These are phyloP conservation scores for Aphodius sticticus DNA, from an alignment of 2,888 invertebrate genomes.

Conservation along the genomic window DNA sequence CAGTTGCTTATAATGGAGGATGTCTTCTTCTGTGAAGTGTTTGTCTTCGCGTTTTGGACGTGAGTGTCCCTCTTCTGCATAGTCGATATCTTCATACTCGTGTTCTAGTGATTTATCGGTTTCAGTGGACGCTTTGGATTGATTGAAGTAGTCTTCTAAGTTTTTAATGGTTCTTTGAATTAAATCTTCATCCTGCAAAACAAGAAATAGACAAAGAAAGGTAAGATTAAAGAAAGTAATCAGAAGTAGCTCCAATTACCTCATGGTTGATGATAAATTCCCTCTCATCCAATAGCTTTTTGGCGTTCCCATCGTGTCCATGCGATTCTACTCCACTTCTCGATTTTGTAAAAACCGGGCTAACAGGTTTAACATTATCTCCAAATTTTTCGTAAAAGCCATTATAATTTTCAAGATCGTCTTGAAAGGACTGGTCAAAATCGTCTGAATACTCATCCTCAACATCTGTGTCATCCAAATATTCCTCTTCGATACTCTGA, in stretches of 20 bases:
- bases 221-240: no score
- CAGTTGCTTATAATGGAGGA: constrained; percentile 34
- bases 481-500: constrained; percentile 27
- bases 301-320: neutral
- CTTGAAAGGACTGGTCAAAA: constrained; percentile 21
- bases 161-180: constrained; percentile 36
- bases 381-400: constrained; percentile 21
- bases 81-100: constrained; percentile 27
- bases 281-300: constrained; percentile 23
- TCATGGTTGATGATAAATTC: constrained; percentile 39
- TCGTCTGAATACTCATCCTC: constrained; percentile 26
- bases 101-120: neutral
- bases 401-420: constrained; percentile 7
- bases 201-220: no score
- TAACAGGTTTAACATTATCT: constrained; percentile 17
- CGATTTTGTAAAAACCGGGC: neutral
- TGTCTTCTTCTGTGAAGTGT: constrained; percentile 36
- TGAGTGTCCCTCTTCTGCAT: constrained; percentile 25
- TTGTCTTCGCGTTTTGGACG: constrained; percentile 31
- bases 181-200: neutral
- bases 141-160: constrained; percentile 41
- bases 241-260: no score
- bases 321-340: constrained; percentile 25
- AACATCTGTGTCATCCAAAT: constrained; percentile 12
- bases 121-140: neutral